phyloP scores from a whole-genome alignment of 1,140 invertebrate genomes.

The Brachionus plicatilis region DNA sequence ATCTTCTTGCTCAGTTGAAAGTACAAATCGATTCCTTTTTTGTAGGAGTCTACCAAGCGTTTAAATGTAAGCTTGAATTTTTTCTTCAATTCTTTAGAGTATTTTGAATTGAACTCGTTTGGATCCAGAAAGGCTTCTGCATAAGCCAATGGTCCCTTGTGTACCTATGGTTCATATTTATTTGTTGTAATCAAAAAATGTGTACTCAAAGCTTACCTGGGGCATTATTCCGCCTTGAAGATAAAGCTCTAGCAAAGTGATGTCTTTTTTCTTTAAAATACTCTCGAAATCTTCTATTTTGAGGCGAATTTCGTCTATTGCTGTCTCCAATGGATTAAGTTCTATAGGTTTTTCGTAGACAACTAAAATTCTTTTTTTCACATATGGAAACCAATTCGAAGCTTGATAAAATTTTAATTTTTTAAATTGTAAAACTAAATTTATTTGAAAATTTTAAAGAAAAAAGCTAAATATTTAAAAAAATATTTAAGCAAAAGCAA shows the following conservation, averaged over 20 bases:
- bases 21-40: constrained; percentile 32
- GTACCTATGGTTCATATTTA: neutral
- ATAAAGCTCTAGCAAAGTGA: constrained; percentile 36
- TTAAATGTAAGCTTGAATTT: constrained; percentile 34
- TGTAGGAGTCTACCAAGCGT: constrained; percentile 10
- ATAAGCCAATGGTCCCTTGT: constrained; percentile 75
- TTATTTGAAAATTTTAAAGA: neutral
- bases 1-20: neutral
- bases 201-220: neutral
- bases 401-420: constrained; percentile 56
- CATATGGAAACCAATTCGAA: constrained; percentile 78
- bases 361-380: constrained; percentile 78
- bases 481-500: too few species aligned
- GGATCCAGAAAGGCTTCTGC: constrained; percentile 76
- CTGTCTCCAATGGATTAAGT: constrained; percentile 83
- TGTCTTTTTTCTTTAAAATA: constrained; percentile 30
- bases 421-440: neutral
- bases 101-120: constrained; percentile 44
- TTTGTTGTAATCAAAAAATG: constrained; percentile 1
- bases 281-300: constrained; percentile 44
- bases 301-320: constrained; percentile 82
- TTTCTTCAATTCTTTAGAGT: constrained; percentile 34
- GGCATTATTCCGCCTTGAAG: constrained; percentile 39
- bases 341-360: constrained; percentile 68
- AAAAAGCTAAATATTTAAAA: too few species aligned